Evolutionary conservation across 2,113 vertebrate species (phyloP).

Genomic region (Cnemophilus loriae): DNA sequence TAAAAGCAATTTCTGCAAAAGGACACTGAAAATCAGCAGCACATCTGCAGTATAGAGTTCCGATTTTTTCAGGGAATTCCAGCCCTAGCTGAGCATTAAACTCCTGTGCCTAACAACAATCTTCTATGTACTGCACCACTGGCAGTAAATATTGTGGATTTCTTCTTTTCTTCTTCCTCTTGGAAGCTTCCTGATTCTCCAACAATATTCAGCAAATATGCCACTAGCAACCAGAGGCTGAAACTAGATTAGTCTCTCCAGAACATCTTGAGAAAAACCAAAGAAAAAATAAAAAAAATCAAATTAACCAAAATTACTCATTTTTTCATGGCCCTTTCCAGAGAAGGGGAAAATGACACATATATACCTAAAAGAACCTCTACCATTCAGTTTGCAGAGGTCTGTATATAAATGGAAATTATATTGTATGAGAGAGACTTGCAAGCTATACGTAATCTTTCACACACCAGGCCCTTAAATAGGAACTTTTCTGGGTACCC

Average conservation of each 20-base stretch:
- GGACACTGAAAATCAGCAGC: background rate
- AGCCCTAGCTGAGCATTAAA: background rate
- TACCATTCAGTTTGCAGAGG: background rate
- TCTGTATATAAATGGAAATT: background rate
- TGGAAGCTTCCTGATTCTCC: background rate
- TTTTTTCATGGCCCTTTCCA: background rate
- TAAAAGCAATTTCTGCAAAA: background rate
- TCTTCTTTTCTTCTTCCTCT: background rate
- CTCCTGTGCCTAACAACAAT: background rate
- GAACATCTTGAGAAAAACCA: background rate
- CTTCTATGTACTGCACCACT: background rate
- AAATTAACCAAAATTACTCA: background rate
- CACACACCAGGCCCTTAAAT: background rate
- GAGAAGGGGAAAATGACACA: background rate
- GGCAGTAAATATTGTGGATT: background rate
- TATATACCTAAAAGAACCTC: background rate
- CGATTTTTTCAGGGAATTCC: background rate
- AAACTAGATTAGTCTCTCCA: background rate
- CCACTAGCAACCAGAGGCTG: background rate
- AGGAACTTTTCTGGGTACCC: background rate
- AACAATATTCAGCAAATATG: background rate
- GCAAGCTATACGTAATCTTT: background rate
- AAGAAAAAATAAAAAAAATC: background rate
- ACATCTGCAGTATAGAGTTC: background rate
- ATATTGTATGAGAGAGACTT: background rate